A percentile compares a stretch with the other conserved stretches of the same genome.
Evolutionary conservation across 2,797 vertebrate genomes (phyloP).

Genomic region (Picus viridis): DNA sequence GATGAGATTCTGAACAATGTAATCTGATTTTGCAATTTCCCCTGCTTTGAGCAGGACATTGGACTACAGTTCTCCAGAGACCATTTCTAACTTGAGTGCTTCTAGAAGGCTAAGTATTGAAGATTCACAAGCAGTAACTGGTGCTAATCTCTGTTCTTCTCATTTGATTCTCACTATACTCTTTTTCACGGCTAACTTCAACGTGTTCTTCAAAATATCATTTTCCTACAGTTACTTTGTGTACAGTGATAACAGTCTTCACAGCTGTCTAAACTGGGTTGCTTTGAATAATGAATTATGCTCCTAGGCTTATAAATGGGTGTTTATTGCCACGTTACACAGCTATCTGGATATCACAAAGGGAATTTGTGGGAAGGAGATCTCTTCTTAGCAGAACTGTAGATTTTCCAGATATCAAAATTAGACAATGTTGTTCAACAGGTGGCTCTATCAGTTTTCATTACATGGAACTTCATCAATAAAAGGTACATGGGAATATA

Average conservation of each 20-base stretch:
- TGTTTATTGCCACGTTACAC: neutral
- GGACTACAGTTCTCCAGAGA: neutral
- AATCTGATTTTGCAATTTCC: neutral
- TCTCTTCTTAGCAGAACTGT: rapidly evolving
- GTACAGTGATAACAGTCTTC: neutral
- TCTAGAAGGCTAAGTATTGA: neutral
- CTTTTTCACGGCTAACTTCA: neutral
- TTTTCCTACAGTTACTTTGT: neutral
- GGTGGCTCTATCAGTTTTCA: neutral
- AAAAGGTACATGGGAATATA: neutral
- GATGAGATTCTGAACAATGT: neutral
- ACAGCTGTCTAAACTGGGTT: neutral
- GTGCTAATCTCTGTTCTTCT: neutral
- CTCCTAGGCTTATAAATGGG: neutral
- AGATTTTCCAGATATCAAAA: neutral
- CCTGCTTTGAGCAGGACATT: neutral
- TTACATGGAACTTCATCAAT: neutral
- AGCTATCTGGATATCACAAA: neutral
- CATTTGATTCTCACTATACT: neutral
- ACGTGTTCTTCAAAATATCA: neutral
- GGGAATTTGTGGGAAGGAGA: neutral
- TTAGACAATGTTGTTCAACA: neutral
- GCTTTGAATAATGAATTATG: neutral
- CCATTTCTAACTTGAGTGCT: neutral
- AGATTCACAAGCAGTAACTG: neutral